phyloP scores from a whole-genome alignment of 1,140 invertebrate genomes.

The Zaprionus tsacasi region DNA sequence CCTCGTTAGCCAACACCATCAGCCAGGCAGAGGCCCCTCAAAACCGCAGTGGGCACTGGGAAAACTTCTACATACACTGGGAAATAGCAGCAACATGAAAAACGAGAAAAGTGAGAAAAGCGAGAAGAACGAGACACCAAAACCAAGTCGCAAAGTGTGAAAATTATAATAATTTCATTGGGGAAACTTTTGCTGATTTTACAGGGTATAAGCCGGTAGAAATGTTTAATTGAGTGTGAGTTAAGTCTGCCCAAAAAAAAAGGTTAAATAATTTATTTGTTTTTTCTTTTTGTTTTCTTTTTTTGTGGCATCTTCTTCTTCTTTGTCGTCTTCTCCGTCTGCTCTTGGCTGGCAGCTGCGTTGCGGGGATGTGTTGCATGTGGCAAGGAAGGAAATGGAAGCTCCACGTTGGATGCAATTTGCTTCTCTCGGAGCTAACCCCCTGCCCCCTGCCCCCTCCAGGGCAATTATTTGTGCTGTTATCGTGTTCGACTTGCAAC shows the following conservation, averaged over 20 bases:
- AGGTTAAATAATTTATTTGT: background rate
- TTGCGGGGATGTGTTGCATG: background rate
- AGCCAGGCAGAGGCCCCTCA: background rate
- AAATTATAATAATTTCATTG: background rate
- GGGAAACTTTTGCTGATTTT: background rate
- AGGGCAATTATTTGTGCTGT: constrained; percentile 75
- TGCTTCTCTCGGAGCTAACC: constrained; percentile 25
- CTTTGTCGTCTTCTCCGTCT: background rate
- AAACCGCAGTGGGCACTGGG: constrained; percentile 31
- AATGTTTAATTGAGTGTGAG: background rate
- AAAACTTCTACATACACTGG: constrained; percentile 25
- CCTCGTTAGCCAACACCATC: background rate
- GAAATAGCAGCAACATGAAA: constrained; percentile 2
- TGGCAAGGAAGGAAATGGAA: constrained; percentile 35
- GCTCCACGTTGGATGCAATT: constrained; percentile 74
- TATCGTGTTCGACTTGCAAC: constrained; percentile 49
- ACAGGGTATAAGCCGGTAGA: background rate
- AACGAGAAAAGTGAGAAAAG: too few species aligned
- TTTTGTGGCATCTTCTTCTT: background rate
- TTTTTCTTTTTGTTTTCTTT: background rate
- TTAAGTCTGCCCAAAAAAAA: background rate
- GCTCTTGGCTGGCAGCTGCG: constrained; percentile 6
- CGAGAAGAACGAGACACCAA: background rate
- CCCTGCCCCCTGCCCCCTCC: constrained; percentile 40
- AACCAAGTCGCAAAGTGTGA: background rate